These are phyloP conservation scores for Arothron firmamentum DNA, from an alignment of 2,113 vertebrate genomes.

Conservation along the genomic window DNA sequence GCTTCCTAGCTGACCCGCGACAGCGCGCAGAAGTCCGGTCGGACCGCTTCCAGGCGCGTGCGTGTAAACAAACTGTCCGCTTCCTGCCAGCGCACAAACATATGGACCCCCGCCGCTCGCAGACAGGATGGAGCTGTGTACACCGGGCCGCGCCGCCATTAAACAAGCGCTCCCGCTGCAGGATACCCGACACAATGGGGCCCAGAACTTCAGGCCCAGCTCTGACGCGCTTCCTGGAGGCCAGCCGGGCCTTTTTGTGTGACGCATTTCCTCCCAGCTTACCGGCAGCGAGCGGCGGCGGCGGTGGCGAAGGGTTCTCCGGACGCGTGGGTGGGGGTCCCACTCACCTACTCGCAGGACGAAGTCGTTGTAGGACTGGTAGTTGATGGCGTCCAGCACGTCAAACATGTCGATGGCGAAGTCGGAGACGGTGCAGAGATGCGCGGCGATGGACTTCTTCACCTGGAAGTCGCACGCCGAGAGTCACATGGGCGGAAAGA, in stretches of 20 bases:
- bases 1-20: too few species aligned
- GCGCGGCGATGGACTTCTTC: slow-evolving; percentile 88
- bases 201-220: slow-evolving; percentile 40
- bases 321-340: neutral
- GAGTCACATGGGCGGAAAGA: neutral
- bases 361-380: slow-evolving; percentile 99
- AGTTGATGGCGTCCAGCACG: slow-evolving; percentile 97
- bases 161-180: slow-evolving; percentile 58
- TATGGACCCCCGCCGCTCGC: slow-evolving; percentile 28
- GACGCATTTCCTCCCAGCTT: slow-evolving; percentile 63
- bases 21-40: too few species aligned
- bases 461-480: slow-evolving; percentile 66
- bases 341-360: slow-evolving; percentile 95
- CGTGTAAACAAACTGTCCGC: too few species aligned
- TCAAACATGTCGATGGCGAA: slow-evolving; percentile 98
- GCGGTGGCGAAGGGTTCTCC: neutral
- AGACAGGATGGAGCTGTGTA: slow-evolving; percentile 69
- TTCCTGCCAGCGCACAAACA: slow-evolving; percentile 29
- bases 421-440: slow-evolving; percentile 91
- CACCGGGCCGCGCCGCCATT: slow-evolving; percentile 23
- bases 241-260: slow-evolving; percentile 35
- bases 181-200: slow-evolving; percentile 73
- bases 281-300: slow-evolving; percentile 29
- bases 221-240: slow-evolving; percentile 62
- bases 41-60: too few species aligned